These are phyloP conservation scores for Anthopleura sola DNA, from an alignment of 64 coral and sea anemone species.

Conservation along the genomic window DNA sequence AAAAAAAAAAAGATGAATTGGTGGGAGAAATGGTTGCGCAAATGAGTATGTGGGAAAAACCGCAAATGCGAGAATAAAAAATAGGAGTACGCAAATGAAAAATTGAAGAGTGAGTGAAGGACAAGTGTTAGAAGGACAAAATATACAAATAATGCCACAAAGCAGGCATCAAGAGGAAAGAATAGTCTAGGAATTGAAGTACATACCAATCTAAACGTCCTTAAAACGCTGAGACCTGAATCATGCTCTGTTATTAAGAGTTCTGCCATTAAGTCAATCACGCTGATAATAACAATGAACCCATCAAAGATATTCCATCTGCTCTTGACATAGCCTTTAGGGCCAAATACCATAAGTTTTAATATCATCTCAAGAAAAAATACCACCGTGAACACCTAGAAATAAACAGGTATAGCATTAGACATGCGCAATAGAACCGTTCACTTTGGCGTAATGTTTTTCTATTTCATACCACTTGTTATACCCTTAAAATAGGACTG, in stretches of 20 bases:
- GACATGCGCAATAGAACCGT: not conserved
- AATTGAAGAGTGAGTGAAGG: not conserved
- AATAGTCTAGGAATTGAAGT: not conserved
- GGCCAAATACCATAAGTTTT: slow-evolving; percentile 64
- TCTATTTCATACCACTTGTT: too few species aligned
- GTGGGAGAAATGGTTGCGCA: too few species aligned
- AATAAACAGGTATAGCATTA: not conserved
- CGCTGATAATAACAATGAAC: slow-evolving; percentile 88
- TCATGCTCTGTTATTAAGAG: slow-evolving; percentile 28
- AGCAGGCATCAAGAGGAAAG: too few species aligned
- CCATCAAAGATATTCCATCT: slow-evolving; percentile 97
- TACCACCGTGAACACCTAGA: slow-evolving; percentile 79
- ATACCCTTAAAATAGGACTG: too few species aligned
- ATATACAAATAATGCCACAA: too few species aligned
- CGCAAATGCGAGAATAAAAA: not conserved
- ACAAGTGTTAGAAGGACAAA: not conserved
- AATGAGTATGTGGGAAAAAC: not conserved
- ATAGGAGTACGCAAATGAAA: not conserved
- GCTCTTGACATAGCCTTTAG: slow-evolving; percentile 80
- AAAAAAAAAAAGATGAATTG: too few species aligned
- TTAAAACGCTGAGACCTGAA: slow-evolving; percentile 66
- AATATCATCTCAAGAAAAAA: slow-evolving; percentile 89
- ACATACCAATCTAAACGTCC: slow-evolving; percentile 93
- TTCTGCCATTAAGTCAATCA: slow-evolving; percentile 73
- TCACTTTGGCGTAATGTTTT: not conserved